Percentiles rank a stretch among this genome's conserved stretches.
These are phyloP conservation scores for Disparrhopalites patrizii DNA, from an alignment of 2,888 invertebrate genomes.

Conservation along the genomic window DNA sequence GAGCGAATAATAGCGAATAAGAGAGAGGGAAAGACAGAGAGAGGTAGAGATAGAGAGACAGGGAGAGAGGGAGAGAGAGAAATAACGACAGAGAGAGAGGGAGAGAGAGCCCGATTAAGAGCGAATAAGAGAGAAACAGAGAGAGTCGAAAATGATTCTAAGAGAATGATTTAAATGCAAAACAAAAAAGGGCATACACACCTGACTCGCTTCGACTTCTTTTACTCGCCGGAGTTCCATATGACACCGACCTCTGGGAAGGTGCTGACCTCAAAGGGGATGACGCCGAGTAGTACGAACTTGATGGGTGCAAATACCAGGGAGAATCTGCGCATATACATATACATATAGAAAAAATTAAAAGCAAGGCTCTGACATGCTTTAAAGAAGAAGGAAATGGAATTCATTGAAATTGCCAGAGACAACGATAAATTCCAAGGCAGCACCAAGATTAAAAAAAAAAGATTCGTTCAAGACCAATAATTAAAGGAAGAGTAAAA, in stretches of 20 bases:
- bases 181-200: background rate
- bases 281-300: slow-evolving; percentile 39
- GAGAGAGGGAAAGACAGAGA: no score
- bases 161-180: background rate
- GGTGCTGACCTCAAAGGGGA: slow-evolving; percentile 24
- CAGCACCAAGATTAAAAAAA: no score
- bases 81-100: slow-evolving; percentile 2
- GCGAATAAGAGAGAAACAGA: background rate
- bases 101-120: background rate
- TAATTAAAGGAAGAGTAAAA: background rate
- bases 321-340: slow-evolving; percentile 46
- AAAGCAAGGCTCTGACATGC: no score
- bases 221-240: slow-evolving; percentile 30
- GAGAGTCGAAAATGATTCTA: background rate
- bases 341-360: slow-evolving; percentile 15
- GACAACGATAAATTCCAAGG: no score
- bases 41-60: no score
- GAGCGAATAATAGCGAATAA: no score
- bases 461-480: no score
- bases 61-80: background rate
- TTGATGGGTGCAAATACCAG: slow-evolving; percentile 43
- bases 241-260: slow-evolving; percentile 30
- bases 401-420: no score
- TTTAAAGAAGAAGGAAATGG: no score
- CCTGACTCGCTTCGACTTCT: slow-evolving; percentile 37